Conservation (phyloP, 2,113 vertebrate species). For the Gymnocephalus cernua region DNA sequence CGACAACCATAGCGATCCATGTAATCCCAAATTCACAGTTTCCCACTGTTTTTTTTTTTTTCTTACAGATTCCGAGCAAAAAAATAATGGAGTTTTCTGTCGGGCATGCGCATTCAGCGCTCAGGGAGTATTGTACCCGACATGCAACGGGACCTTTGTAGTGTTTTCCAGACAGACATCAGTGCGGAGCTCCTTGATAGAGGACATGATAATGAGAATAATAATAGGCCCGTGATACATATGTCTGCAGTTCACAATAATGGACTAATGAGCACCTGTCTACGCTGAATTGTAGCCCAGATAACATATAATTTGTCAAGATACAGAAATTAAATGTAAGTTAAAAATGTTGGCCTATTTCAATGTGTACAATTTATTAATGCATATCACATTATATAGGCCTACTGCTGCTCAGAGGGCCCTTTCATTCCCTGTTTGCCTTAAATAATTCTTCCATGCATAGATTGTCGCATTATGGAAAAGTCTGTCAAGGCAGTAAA, state of each 20-base stretch:
- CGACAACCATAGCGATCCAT: conserved; percentile 64
- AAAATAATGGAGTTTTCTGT: conserved; percentile 91
- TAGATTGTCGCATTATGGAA: neutral
- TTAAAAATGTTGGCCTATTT: neutral
- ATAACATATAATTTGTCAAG: neutral
- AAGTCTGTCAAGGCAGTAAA: neutral
- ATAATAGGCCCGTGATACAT: conserved; percentile 31
- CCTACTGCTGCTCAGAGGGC: neutral
- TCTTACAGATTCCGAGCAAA: conserved; percentile 87
- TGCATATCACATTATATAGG: neutral
- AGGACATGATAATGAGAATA: conserved; percentile 63
- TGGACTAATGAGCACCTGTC: neutral
- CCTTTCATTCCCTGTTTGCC: neutral
- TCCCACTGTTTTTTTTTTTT: conserved; percentile 76
- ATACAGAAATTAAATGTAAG: neutral
- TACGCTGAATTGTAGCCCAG: neutral
- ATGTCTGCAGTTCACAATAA: conserved; percentile 13
- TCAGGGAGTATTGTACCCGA: conserved; percentile 89
- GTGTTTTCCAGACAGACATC: conserved; percentile 70
- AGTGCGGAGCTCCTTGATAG: conserved; percentile 60
- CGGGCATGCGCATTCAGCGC: conserved; percentile 87
- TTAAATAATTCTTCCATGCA: neutral
- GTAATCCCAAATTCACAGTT: conserved; percentile 76
- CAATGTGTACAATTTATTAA: neutral
- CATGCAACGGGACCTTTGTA: conserved; percentile 85